phyloP scores from a whole-genome alignment of 1,140 invertebrate genomes.

The Ridgeia piscesae region DNA sequence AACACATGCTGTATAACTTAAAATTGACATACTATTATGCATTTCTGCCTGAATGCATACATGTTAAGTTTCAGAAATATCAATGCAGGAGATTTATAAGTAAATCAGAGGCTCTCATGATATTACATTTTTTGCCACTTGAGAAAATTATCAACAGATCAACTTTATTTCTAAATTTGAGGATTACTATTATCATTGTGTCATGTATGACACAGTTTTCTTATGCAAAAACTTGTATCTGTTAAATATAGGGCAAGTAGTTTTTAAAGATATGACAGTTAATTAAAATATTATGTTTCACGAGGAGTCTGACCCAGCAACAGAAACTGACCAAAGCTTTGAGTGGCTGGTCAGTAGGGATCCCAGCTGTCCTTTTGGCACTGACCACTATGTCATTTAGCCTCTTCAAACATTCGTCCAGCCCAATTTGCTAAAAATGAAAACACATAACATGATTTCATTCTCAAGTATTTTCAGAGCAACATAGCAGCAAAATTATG shows the following conservation, averaged over 20 bases:
- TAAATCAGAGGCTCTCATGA: too few species aligned
- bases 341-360: slow-evolving; percentile 66
- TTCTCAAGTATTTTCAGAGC: too few species aligned
- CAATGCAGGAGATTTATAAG: too few species aligned
- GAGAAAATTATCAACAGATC: slow-evolving; percentile 3
- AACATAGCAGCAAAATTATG: too few species aligned
- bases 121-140: too few species aligned
- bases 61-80: slow-evolving; percentile 17
- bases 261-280: too few species aligned
- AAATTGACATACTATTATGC: slow-evolving; percentile 7
- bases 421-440: slow-evolving; percentile 62
- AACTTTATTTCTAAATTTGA: not conserved
- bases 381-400: slow-evolving; percentile 74
- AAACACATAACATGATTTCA: not conserved
- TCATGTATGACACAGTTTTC: not conserved
- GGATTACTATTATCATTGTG: slow-evolving; percentile 11
- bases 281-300: too few species aligned
- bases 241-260: too few species aligned
- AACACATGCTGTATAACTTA: too few species aligned
- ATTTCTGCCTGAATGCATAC: slow-evolving; percentile 29
- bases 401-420: slow-evolving; percentile 73
- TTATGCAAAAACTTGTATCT: too few species aligned
- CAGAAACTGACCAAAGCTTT: slow-evolving; percentile 69
- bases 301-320: not conserved
- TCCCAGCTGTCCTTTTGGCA: slow-evolving; percentile 69